phyloP scores from a whole-genome alignment of 53 echinoderm and acorn worm genomes.

The Patiria pectinifera region DNA sequence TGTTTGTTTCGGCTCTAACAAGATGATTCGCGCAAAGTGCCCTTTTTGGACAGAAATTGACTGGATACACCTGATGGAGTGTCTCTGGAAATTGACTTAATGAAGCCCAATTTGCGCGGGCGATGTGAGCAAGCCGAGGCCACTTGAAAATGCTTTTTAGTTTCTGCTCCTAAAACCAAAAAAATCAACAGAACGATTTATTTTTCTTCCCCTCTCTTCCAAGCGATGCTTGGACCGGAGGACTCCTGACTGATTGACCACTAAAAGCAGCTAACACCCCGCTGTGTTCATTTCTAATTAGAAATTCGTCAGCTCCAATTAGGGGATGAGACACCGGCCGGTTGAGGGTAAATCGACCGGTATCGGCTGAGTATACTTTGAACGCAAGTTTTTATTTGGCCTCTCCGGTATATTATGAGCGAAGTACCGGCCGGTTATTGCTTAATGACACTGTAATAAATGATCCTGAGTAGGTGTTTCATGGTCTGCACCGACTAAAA shows the following conservation, averaged over 20 bases:
- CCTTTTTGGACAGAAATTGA: slow-evolving; percentile 30
- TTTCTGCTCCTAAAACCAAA: slow-evolving; percentile 30
- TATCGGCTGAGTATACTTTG: slow-evolving; percentile 25
- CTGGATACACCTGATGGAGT: slow-evolving; percentile 33
- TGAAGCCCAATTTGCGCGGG: slow-evolving; percentile 48
- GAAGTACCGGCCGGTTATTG: slow-evolving; percentile 36
- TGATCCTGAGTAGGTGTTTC: not conserved
- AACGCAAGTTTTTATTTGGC: not conserved
- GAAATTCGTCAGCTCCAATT: slow-evolving; percentile 65
- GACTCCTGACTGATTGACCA: not conserved
- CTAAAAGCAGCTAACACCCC: not conserved
- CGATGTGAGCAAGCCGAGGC: slow-evolving; percentile 21
- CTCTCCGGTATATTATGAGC: slow-evolving; percentile 6
- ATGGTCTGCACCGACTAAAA: slow-evolving; percentile 1
- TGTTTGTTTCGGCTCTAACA: slow-evolving; percentile 59
- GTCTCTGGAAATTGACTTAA: slow-evolving; percentile 44
- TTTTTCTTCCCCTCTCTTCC: not conserved
- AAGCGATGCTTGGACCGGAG: not conserved
- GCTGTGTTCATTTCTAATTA: slow-evolving; percentile 70
- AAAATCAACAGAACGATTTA: slow-evolving; percentile 10
- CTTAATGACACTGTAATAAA: slow-evolving; percentile 60
- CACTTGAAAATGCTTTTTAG: slow-evolving; percentile 57
- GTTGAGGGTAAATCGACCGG: slow-evolving; percentile 28
- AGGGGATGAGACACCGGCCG: slow-evolving; percentile 8
- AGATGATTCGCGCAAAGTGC: slow-evolving; percentile 48